A percentile compares a stretch with the other conserved stretches of the same genome.
Conservation (phyloP, 2,888 invertebrate genomes). For the Rhyacophila evoluta region DNA sequence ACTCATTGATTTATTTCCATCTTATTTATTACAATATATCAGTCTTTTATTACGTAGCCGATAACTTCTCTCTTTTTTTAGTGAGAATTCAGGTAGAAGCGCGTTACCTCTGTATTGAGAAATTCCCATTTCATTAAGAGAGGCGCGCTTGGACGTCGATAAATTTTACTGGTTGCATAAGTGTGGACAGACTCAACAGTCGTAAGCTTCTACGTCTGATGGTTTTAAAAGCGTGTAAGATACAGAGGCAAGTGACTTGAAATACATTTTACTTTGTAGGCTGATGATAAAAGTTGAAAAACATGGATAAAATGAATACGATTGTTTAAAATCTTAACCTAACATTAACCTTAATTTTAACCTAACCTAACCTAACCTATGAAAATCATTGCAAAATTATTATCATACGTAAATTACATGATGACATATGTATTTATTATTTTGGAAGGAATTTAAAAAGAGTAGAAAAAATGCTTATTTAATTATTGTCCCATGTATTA, state of each 20-base stretch:
- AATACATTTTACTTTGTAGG: too few relatives aligned
- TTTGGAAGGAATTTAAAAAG: too few relatives aligned
- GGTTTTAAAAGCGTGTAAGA: neutral
- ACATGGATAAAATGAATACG: too few relatives aligned
- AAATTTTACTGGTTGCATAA: conserved; percentile 18
- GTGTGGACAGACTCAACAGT: neutral
- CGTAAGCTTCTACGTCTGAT: neutral
- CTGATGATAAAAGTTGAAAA: too few relatives aligned
- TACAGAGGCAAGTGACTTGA: neutral
- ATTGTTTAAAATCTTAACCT: too few relatives aligned
- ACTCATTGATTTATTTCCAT: neutral
- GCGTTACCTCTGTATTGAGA: neutral
- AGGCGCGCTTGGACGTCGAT: neutral
- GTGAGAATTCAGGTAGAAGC: neutral
- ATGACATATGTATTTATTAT: too few relatives aligned
- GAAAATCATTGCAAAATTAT: too few relatives aligned
- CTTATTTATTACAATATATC: conserved; percentile 17
- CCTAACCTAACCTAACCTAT: too few relatives aligned
- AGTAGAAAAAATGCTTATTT: too few relatives aligned
- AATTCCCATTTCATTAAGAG: conserved; percentile 17
- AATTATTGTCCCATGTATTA: too few relatives aligned
- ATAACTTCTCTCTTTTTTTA: conserved; percentile 13
- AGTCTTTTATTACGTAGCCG: conserved; percentile 1
- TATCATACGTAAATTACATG: too few relatives aligned
- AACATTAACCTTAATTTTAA: too few relatives aligned